A percentile compares a stretch with the other conserved stretches of the same genome.
These are phyloP conservation scores for Melanostoma mellinum DNA, from an alignment of 2,888 invertebrate genomes.

Conservation along the genomic window DNA sequence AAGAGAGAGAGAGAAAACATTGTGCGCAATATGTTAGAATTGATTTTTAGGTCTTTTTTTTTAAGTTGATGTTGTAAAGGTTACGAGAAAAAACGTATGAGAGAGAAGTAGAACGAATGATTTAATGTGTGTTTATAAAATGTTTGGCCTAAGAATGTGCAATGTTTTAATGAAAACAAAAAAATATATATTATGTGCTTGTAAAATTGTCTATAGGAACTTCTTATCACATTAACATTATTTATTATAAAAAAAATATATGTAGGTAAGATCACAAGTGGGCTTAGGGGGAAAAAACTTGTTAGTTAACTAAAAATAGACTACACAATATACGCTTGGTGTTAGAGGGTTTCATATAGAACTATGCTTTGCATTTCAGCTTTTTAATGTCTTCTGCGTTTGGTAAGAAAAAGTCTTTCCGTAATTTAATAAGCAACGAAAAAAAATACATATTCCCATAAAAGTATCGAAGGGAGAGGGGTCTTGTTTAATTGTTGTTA, in stretches of 20 bases:
- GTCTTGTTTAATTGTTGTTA: constrained; percentile 35
- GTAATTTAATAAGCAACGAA: constrained; percentile 37
- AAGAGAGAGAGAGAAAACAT: constrained; percentile 80
- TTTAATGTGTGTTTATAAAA: constrained; percentile 24
- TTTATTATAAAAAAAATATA: constrained; percentile 37
- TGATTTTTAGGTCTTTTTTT: constrained; percentile 74
- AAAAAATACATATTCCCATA: constrained; percentile 25
- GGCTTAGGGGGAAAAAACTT: constrained; percentile 42
- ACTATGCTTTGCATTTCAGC: constrained; percentile 42
- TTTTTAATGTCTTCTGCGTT: constrained; percentile 8
- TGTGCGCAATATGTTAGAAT: constrained; percentile 82
- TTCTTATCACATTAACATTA: constrained; percentile 55
- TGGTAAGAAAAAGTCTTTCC: constrained; percentile 1
- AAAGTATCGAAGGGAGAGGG: constrained; percentile 19
- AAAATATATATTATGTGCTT: constrained; percentile 49
- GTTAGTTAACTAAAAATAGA: constrained; percentile 41
- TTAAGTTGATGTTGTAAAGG: constrained; percentile 56
- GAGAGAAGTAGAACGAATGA: constrained; percentile 22
- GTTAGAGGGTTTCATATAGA: constrained; percentile 43
- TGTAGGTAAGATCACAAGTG: constrained; percentile 54
- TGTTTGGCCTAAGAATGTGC: constrained; percentile 32
- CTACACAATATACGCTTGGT: constrained; percentile 43
- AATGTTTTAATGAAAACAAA: constrained; percentile 23
- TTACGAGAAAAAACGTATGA: constrained; percentile 57
- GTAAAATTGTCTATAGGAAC: constrained; percentile 68